phyloP scores from a whole-genome alignment of 2,888 invertebrate genomes.

The Ochropleura plecta region DNA sequence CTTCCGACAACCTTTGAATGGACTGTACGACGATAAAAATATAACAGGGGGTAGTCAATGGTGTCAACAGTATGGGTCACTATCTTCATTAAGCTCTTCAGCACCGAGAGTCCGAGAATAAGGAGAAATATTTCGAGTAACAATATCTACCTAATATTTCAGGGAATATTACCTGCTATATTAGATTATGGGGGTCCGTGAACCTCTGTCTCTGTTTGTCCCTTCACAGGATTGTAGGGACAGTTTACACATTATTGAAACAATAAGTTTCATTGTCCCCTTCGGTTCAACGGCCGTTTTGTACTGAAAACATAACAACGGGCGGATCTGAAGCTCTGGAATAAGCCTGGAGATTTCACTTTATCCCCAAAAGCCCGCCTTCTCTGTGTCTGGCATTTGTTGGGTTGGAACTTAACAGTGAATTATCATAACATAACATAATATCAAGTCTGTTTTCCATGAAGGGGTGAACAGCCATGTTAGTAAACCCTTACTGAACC shows the following conservation, averaged over 20 bases:
- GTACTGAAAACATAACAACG: conserved; percentile 20
- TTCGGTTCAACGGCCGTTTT: conserved; percentile 15
- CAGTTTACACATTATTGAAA: conserved; percentile 40
- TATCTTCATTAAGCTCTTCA: not conserved
- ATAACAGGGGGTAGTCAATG: no score
- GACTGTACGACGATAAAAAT: no score
- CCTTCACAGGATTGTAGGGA: conserved; percentile 2
- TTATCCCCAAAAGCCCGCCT: conserved; percentile 45
- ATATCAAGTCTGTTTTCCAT: not conserved
- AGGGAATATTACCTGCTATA: not conserved
- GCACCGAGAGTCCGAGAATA: not conserved
- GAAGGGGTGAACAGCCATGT: not conserved
- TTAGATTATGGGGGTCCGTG: conserved; percentile 1
- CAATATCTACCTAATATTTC: conserved; percentile 1
- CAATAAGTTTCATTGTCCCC: conserved; percentile 30
- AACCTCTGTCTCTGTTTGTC: not conserved
- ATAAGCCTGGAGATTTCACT: conserved; percentile 36
- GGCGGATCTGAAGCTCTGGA: conserved; percentile 15
- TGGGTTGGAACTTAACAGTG: conserved; percentile 38
- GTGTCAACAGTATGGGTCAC: no score
- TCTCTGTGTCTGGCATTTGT: conserved; percentile 40
- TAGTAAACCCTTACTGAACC: not conserved
- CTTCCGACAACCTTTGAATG: no score
- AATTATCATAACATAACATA: conserved; percentile 35
- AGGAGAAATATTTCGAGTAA: not conserved